Base-by-base conservation (phyloP, 1,140 invertebrate species). In the Macrosteles quadrilineatus region DNA sequence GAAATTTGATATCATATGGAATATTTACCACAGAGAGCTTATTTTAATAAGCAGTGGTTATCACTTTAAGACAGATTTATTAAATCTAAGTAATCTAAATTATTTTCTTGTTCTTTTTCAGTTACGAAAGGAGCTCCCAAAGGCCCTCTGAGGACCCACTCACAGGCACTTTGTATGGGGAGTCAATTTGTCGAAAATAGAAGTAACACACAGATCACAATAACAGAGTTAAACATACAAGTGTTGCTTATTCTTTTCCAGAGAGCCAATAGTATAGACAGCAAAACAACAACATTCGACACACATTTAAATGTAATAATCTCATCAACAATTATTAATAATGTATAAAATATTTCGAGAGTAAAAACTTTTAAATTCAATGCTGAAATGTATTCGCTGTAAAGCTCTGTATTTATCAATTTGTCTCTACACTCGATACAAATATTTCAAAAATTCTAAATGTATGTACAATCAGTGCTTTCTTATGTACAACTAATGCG, bases 191-290 rank as follows among this genome's bases (percentile, higher is more conserved):
- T 21, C 6, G 12, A 23, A 59, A 12, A 59, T 59, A 59, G 11
- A 59, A 21, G 47, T 50, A 59, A 27, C 27, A 59, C 55, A 59
- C 55, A 29, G 55, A 59, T 59, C 55, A 59, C 55, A 59, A 59
- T 59, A 59, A 50, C 23, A 59, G 23, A 23, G 25, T 59, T 4
- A 29, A 29, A 59, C 27, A 30, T 9, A 27, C 25, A 11, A 59
- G 2, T 27, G 55, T 59, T 59, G 55, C 55, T 59, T 59, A 59
- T 59, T 59, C 55, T 59, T 59, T 59, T 59, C 55, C 21, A 59
- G 55, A 59, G 55, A 59, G 55, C 55, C 21, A 29, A 23, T 59
- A 59, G 55, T 59, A 59, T 59, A 59, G 55, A 59, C 55, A 59
- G 55, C 55, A 59, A 59, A 59, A 59, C 55, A 59, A 59, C 55